Conservation (phyloP, 2,888 invertebrate genomes). For the Cabera pusaria region DNA sequence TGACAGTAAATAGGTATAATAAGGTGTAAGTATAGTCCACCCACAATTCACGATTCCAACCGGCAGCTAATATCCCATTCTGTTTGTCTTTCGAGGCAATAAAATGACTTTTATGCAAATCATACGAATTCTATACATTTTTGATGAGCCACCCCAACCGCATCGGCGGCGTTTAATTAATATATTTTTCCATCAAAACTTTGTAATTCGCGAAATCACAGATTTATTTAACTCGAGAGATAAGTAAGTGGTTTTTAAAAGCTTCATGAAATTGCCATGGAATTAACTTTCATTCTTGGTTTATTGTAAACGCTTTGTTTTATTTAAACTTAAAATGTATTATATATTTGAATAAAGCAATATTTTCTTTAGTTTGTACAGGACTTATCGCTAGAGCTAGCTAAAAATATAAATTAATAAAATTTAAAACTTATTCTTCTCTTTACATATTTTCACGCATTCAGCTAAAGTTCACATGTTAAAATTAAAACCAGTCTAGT, state of each 20-base stretch:
- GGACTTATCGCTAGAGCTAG: no score
- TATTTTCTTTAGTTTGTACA: no score
- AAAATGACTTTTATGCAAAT: conserved; percentile 84
- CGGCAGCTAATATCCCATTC: conserved; percentile 79
- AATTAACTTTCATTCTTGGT: conserved; percentile 14
- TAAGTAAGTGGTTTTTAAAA: conserved; percentile 28
- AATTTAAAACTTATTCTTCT: no score
- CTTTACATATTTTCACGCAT: no score
- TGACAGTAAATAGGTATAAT: conserved; percentile 6
- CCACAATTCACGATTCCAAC: conserved; percentile 68
- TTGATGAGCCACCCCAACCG: conserved; percentile 71
- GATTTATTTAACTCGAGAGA: conserved; percentile 46
- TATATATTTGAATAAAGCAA: no score
- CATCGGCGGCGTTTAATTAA: conserved; percentile 75
- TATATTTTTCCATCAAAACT: conserved; percentile 76
- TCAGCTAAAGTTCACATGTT: no score
- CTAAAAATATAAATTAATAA: no score
- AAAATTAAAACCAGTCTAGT: no score
- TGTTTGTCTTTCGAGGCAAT: conserved; percentile 83
- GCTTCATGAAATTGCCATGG: conserved; percentile 18
- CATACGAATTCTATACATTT: conserved; percentile 83
- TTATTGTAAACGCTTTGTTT: no score
- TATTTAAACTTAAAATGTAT: no score
- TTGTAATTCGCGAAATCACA: conserved; percentile 54
- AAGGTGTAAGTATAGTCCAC: conserved; percentile 22